phyloP scores from a whole-genome alignment of 2,797 vertebrate species.

The Sternarchorhynchus goeldii region DNA sequence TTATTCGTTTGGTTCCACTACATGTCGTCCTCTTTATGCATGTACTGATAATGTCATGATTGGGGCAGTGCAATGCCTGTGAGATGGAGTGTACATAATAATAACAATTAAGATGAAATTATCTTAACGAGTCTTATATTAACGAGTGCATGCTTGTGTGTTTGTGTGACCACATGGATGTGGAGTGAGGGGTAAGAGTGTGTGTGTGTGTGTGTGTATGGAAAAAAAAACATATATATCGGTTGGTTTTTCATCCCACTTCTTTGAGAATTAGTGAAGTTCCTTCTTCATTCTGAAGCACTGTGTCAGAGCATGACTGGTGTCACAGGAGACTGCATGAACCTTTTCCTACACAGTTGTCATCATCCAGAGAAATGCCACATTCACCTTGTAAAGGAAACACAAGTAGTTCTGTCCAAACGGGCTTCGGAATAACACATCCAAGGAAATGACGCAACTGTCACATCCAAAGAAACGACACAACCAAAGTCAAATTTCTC shows the following conservation, averaged over 20 bases:
- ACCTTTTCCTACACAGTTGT: neutral
- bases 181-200: too few relatives aligned
- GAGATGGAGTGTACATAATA: conserved; percentile 6
- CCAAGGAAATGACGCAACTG: neutral
- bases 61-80: neutral
- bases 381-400: neutral
- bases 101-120: conserved; percentile 3
- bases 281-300: neutral
- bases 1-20: neutral
- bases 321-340: neutral
- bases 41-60: neutral
- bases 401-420: neutral
- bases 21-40: neutral
- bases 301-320: neutral
- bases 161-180: too few relatives aligned
- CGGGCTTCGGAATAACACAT: neutral
- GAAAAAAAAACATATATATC: too few relatives aligned
- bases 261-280: neutral
- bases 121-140: conserved; percentile 2
- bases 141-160: neutral
- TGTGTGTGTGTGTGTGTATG: too few relatives aligned
- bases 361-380: neutral
- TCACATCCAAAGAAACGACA: neutral
- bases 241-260: neutral
- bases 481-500: neutral